Evolutionary conservation across 2,797 vertebrate species (phyloP), one percentile per base, ranked within the genome.

Genomic region (Intellagama lesueurii): DNA sequence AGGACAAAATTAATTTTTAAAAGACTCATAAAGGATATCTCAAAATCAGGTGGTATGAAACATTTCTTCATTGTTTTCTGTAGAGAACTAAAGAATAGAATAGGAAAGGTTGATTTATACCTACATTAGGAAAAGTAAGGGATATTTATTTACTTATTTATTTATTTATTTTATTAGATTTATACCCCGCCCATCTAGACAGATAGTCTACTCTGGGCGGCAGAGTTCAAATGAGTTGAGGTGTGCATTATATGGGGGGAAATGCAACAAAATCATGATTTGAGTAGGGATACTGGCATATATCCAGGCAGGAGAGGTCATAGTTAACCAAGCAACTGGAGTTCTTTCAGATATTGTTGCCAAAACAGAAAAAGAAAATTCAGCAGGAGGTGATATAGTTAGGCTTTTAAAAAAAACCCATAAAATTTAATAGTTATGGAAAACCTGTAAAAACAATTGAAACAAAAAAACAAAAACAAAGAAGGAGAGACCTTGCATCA

Each of bases 251-350:
- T 77, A 16, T 60, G 66, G 64, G 6, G 5, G 32, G 28, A 79
- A 87, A 91, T 91, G 11, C 76, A 92, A 92, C 9, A 87, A 40
- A 0, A 24, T 76, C 2, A 30, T 7, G 83, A 24, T 88, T 91
- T 84, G 86, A 92, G 88, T 90, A 83, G 91, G 72, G 32, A 79
- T 26, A 26, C 26, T 73, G 92, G 0, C 32, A 47, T 78, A 40
- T 69, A 84, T 91, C 89, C 85, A 92, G 87, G 52, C 86, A 90
- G 73, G 73, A 92, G 86, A 94, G 64, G 88, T 94, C 79, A 89
- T 83, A 73, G 35, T 93, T 91, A 88, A 86, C 85, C 91, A 92
- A 93, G 78, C 7, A 79, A 12, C 76, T 90, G 66, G 44, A 94
- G 44, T 90, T 88, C 84, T 92, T 90, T 92, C 17, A 93, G 78